Percentiles rank a stretch among this genome's conserved stretches.
phyloP scores from a whole-genome alignment of 2,888 invertebrate genomes.

The Leptopterna dolabrata region DNA sequence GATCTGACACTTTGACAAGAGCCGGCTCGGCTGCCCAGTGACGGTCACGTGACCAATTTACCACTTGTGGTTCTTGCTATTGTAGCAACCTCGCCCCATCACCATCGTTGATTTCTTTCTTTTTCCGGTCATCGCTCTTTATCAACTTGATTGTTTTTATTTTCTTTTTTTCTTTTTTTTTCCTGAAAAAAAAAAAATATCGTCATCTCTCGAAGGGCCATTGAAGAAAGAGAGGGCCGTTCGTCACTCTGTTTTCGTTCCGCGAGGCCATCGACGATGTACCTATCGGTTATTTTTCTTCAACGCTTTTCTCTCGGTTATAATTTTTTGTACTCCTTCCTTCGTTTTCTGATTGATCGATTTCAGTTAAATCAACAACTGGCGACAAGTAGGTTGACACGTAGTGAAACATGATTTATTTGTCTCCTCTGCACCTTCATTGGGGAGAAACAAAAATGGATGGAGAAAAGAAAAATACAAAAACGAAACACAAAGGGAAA shows the following conservation, averaged over 20 bases:
- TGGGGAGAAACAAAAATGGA: no score
- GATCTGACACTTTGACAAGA: conserved; percentile 27
- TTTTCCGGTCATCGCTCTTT: neutral
- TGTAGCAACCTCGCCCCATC: neutral
- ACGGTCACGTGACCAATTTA: conserved; percentile 13
- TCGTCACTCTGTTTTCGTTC: neutral
- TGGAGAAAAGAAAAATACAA: no score
- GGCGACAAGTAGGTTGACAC: no score
- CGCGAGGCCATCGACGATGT: neutral
- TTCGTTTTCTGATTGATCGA: no score
- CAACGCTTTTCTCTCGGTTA: no score
- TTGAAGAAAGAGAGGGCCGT: neutral
- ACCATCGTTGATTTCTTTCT: neutral
- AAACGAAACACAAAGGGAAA: no score
- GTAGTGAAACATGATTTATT: no score
- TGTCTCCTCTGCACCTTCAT: no score
- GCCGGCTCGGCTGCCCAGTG: neutral
- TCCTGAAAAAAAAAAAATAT: neutral
- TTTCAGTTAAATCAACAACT: no score
- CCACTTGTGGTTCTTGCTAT: neutral
- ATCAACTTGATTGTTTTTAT: neutral
- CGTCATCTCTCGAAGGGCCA: neutral
- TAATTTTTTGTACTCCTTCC: neutral
- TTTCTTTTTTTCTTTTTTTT: neutral
- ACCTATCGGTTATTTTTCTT: neutral